A percentile compares a stretch with the other conserved stretches of the same genome.
Evolutionary conservation across 2,797 vertebrate genomes (phyloP).

Genomic region (Sebastes alutus): DNA sequence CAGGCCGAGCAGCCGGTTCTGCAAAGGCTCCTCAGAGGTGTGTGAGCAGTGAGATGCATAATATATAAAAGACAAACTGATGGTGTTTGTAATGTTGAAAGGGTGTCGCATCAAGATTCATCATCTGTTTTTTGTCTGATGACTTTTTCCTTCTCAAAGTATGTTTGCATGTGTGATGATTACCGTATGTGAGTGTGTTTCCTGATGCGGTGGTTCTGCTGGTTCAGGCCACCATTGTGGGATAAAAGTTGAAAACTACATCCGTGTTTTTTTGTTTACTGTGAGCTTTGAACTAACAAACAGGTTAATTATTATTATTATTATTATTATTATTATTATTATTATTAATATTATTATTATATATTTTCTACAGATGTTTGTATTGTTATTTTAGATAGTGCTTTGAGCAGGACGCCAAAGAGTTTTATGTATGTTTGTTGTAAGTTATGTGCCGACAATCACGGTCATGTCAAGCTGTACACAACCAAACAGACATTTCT

Average conservation of each 20-base stretch:
- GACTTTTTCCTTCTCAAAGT: constrained; percentile 45
- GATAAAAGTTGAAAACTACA: constrained; percentile 56
- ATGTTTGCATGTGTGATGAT: constrained; percentile 71
- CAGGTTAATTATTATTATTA: constrained; percentile 66
- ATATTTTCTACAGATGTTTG: constrained; percentile 96
- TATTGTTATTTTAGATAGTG: constrained; percentile 84
- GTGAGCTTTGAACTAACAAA: constrained; percentile 86
- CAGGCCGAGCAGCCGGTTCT: constrained; percentile 61
- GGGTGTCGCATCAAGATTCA: constrained; percentile 54
- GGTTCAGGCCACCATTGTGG: constrained; percentile 84
- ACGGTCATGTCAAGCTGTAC: constrained; percentile 85
- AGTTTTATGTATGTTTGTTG: constrained; percentile 87
- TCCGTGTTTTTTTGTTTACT: constrained; percentile 86
- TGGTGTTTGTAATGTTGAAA: constrained; percentile 62
- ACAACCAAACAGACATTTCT: constrained; percentile 79
- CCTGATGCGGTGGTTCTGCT: constrained; percentile 85
- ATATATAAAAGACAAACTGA: constrained; percentile 52
- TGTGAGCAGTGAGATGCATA: constrained; percentile 37
- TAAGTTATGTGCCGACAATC: constrained; percentile 89
- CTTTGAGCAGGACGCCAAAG: constrained; percentile 90
- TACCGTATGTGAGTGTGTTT: constrained; percentile 64
- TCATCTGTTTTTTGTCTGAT: constrained; percentile 34
- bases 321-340: constrained; percentile 46
- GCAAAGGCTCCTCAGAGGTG: constrained; percentile 14
- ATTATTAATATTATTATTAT: constrained; percentile 81